These are phyloP conservation scores for Nematostella vectensis DNA, from an alignment of 92 coral and sea anemone species.

Conservation along the genomic window DNA sequence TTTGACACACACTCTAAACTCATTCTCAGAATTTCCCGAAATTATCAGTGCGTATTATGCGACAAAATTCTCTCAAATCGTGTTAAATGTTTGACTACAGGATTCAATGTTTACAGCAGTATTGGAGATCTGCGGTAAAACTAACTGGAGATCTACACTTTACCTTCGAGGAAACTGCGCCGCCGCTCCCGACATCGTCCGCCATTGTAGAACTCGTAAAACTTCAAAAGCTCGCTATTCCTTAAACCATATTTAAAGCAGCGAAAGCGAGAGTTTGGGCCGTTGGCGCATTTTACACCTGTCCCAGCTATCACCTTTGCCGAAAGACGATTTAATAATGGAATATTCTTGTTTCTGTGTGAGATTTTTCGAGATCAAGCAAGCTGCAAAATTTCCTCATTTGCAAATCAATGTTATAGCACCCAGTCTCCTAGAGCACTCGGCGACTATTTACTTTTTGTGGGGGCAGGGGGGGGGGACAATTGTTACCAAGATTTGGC, in stretches of 20 bases:
- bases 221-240: not conserved
- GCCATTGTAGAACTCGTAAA: constrained; percentile 10
- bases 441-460: not conserved
- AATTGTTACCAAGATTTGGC: not conserved
- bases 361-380: not conserved
- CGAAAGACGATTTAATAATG: not conserved
- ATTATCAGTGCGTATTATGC: no score
- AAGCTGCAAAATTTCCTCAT: not conserved
- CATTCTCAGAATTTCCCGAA: no score
- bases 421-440: not conserved
- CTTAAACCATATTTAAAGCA: constrained; percentile 8
- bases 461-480: not conserved
- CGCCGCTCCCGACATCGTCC: constrained; percentile 9
- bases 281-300: constrained; percentile 25
- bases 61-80: no score
- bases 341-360: not conserved
- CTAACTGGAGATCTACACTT: constrained; percentile 1
- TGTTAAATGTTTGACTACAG: no score
- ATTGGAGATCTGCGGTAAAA: no score
- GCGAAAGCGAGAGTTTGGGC: constrained; percentile 6
- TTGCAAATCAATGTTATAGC: not conserved
- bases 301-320: constrained; percentile 10
- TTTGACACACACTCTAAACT: no score
- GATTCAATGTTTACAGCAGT: no score
- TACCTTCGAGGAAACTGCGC: constrained; percentile 29